Conservation (phyloP, 2,888 invertebrate species). For the Campaea margaritaria region DNA sequence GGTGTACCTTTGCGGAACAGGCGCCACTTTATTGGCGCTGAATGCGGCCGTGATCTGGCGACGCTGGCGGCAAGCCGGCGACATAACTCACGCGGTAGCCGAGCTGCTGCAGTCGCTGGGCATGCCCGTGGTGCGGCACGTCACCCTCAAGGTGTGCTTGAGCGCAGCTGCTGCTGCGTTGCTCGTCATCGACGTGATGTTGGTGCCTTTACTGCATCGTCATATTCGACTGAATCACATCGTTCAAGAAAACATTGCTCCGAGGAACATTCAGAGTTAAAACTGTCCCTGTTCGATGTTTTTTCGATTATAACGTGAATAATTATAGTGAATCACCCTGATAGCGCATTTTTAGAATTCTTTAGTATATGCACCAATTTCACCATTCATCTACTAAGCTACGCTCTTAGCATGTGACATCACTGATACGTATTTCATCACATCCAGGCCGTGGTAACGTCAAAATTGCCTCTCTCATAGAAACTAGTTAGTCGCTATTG, state of each 20-base stretch:
- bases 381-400: too few relatives aligned
- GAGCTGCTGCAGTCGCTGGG: conserved; percentile 64
- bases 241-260: too few relatives aligned
- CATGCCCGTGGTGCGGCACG: conserved; percentile 57
- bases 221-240: not conserved
- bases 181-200: conserved; percentile 48
- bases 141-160: conserved; percentile 54
- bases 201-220: conserved; percentile 14
- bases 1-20: conserved; percentile 60
- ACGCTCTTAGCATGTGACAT: too few relatives aligned
- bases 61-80: conserved; percentile 58
- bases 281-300: too few relatives aligned
- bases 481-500: too few relatives aligned
- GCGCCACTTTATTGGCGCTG: conserved; percentile 53
- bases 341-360: too few relatives aligned
- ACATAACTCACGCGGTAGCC: conserved; percentile 61
- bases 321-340: not conserved
- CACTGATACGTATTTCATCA: too few relatives aligned
- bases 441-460: too few relatives aligned
- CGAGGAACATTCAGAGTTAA: too few relatives aligned
- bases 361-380: too few relatives aligned
- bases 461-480: too few relatives aligned
- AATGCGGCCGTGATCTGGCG: conserved; percentile 61
- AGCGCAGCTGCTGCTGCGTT: conserved; percentile 46
- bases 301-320: not conserved